Base-by-base conservation (phyloP, 2,888 invertebrate genomes). In the Harpalus rubripes region DNA sequence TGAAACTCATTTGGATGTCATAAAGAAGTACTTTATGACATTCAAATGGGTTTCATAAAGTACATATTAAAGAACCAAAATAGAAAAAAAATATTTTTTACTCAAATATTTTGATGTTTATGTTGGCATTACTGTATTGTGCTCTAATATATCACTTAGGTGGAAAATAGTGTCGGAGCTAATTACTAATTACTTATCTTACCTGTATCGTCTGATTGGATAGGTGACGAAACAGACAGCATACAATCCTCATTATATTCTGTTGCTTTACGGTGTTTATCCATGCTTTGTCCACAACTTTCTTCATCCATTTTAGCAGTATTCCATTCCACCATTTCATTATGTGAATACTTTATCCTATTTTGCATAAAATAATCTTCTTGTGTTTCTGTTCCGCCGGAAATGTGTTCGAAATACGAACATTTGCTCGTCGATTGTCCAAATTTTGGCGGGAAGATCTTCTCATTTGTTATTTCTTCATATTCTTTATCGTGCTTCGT, bases 171-270 rank as follows among this genome's bases (percentile, higher is more conserved):
- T 22, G 4, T 52, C 4, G 44, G 10, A 52, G 2, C 1, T 52
- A 52, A 52, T 52, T 52, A n/a, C n/a, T n/a, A n/a, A n/a, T 5
- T 52, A n/a, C n/a, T 59, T 26, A 12, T 44, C 52, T 81, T 63
- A 81, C 81, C 81, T 65, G 52, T 18, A 7, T 81, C 81, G 10
- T 81, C 81, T 16, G 81, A 81, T n/a, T 65, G 41, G 18, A 15
- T 65, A 4, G 81, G 65, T 32, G 80, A 80, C 3, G 80, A 59
- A 61, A 80, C 16, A 7, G 80, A 61, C 18, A 65, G 12, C 22
- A 81, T 22, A 52, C 63, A 44, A 18, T 63, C 44, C 5, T 65
- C 65, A 63, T 18, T 44, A 44, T 7, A 65, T 18, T 81, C 81
- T n/a, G 8, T 16, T 15, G 7, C 26, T n/a, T 81, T 63, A 44